Evolutionary conservation across 2,888 invertebrate species (phyloP), one percentile per base, ranked within the genome.

Genomic region (Drosophila subquinaria): DNA sequence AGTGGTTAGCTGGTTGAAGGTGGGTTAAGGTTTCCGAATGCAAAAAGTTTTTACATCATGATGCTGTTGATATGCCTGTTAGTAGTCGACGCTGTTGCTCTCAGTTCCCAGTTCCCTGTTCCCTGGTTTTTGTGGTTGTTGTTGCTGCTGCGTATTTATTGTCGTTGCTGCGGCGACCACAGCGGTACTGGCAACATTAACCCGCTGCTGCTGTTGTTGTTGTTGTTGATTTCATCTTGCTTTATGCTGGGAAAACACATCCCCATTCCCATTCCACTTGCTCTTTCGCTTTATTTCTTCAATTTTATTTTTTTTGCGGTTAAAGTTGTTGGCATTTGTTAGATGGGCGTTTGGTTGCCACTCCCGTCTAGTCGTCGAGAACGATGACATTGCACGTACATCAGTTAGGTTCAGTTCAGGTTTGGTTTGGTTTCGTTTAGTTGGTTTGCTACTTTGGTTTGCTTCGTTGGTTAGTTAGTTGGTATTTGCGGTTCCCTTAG

Each of bases 1-100:
- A 36, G 36, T 36, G 66, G 78, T 76, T 76, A 69, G 70, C 63
- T 61, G 74, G 69, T 68, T 69, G 79, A 56, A 69, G 77, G 77
- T 68, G 77, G 77, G 63, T 70, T 77, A 66, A 68, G 60, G 81
- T 43, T 69, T 71, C 67, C 78, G 74, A 73, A 80, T 77, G 77
- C 78, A 80, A 68, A 70, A 89, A 89, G 73, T 90, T 90, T 90
- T 90, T 90, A 89, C 90, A 90, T 90, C 90, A 90, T 89, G 87
- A 84, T 88, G 86, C 81, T 82, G 78, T 79, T 82, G 84, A 84
- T 90, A 81, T 86, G 87, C 71, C 76, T 69, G 76, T 81, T 76
- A 72, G 73, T 74, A 71, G 74, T 27, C 50, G 76, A 50, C 59
- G 69, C 59, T 65, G 71, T 68, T 69, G 67, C 64, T 38, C 53